phyloP scores from a whole-genome alignment of 1,140 invertebrate species.

The Drosophila pandora region DNA sequence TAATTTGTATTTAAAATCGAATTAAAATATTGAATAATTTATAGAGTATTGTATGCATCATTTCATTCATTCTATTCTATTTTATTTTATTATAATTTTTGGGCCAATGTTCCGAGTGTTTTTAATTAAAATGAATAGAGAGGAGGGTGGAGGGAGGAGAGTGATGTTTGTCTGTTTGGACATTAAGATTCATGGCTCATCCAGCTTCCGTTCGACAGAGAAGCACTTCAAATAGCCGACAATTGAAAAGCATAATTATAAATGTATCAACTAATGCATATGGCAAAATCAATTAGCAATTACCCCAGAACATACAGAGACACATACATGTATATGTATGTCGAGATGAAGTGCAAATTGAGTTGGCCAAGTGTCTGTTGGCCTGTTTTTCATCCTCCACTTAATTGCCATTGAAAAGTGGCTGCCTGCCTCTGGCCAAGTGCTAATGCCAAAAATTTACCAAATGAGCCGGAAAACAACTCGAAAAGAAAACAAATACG shows the following conservation, averaged over 20 bases:
- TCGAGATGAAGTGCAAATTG: slow-evolving; percentile 73
- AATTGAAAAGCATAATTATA: slow-evolving; percentile 72
- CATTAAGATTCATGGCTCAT: slow-evolving; percentile 38
- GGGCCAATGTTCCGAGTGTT: slow-evolving; percentile 71
- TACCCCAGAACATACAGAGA: slow-evolving; percentile 18
- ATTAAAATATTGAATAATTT: background rate
- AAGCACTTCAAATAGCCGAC: slow-evolving; percentile 52
- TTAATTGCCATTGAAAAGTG: slow-evolving; percentile 70
- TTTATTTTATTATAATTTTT: background rate
- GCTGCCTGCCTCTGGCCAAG: slow-evolving; percentile 19
- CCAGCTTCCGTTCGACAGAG: background rate
- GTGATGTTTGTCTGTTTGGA: slow-evolving; percentile 43
- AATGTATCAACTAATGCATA: slow-evolving; percentile 78
- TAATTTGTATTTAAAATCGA: too few relatives aligned
- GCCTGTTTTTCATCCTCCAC: slow-evolving; percentile 56
- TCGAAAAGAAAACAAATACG: slow-evolving; percentile 38
- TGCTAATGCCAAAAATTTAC: slow-evolving; percentile 49
- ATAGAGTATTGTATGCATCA: slow-evolving; percentile 10
- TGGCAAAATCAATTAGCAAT: slow-evolving; percentile 78
- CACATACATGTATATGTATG: background rate
- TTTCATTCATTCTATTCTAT: background rate
- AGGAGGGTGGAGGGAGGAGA: background rate
- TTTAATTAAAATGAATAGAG: slow-evolving; percentile 80
- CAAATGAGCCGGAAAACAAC: slow-evolving; percentile 31
- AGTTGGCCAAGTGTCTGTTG: slow-evolving; percentile 44